Evolutionary conservation across 2,113 vertebrate species (phyloP).

Genomic region (Zapus hudsonius): DNA sequence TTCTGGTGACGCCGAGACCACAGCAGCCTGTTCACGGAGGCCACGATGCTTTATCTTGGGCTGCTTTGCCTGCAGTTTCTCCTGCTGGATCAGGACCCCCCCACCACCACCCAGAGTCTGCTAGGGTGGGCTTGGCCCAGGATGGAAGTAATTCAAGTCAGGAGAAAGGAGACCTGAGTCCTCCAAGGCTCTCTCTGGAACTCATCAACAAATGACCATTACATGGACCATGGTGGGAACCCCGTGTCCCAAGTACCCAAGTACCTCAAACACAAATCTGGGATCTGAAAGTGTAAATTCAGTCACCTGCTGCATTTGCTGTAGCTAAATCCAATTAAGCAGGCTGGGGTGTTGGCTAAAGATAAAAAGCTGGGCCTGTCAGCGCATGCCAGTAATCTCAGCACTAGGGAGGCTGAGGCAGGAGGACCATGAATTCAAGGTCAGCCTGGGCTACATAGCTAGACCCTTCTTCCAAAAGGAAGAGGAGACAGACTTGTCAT

Average conservation of each 20-base stretch:
- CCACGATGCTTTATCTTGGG: background rate
- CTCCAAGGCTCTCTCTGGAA: background rate
- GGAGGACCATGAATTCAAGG: background rate
- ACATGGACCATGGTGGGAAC: no score
- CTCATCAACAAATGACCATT: background rate
- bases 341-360: slow-evolving; percentile 30
- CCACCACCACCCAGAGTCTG: background rate
- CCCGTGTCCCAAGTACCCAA: no score
- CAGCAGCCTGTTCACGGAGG: slow-evolving; percentile 78
- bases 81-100: background rate
- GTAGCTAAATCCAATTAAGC: background rate
- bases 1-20: slow-evolving; percentile 88
- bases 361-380: slow-evolving; percentile 19
- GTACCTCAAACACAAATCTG: background rate
- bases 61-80: background rate
- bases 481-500: background rate
- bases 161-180: background rate
- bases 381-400: background rate
- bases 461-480: background rate
- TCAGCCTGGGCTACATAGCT: background rate
- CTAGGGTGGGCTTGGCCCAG: background rate
- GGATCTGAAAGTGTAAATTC: background rate
- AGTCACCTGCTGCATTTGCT: background rate
- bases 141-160: background rate
- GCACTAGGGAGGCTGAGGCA: background rate